These are phyloP conservation scores for Chrysogorgia sp. DNA, from an alignment of 92 coral and sea anemone genomes.

Conservation along the genomic window DNA sequence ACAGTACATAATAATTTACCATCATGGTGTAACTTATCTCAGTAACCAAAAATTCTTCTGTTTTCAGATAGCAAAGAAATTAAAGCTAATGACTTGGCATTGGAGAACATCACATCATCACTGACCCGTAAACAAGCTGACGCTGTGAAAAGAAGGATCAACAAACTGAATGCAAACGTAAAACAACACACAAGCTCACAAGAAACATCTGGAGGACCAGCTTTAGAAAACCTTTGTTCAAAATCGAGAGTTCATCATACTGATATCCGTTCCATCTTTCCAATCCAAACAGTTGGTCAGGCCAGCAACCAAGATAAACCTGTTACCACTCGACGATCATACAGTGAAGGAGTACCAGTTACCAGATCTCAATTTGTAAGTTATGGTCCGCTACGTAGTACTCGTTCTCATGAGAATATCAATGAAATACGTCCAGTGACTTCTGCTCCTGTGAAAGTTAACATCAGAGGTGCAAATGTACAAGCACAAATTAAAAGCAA, in stretches of 20 bases:
- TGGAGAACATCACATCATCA: constrained; percentile 83
- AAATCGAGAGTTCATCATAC: constrained; percentile 59
- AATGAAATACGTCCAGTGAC: background rate
- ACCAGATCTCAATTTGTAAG: constrained; percentile 1
- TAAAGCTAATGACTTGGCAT: constrained; percentile 75
- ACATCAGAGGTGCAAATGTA: constrained; percentile 26
- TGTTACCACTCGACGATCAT: constrained; percentile 55
- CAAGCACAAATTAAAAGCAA: constrained; percentile 11
- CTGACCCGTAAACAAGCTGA: constrained; percentile 96
- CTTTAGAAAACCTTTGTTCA: constrained; percentile 29
- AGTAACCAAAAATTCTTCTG: background rate
- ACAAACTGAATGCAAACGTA: constrained; percentile 81
- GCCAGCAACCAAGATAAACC: constrained; percentile 66
- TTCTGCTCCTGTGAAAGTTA: constrained; percentile 16
- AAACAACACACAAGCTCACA: constrained; percentile 67
- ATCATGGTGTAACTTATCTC: background rate
- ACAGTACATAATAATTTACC: background rate
- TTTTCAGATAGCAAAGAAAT: constrained; percentile 96
- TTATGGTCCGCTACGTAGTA: background rate
- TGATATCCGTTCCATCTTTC: constrained; percentile 92
- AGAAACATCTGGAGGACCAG: constrained; percentile 31
- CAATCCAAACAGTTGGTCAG: constrained; percentile 81
- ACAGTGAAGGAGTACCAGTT: constrained; percentile 84
- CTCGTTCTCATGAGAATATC: constrained; percentile 28
- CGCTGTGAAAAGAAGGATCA: constrained; percentile 82